These are phyloP conservation scores for Chrysemys picta DNA, from an alignment of 2,113 vertebrate species.

Conservation along the genomic window DNA sequence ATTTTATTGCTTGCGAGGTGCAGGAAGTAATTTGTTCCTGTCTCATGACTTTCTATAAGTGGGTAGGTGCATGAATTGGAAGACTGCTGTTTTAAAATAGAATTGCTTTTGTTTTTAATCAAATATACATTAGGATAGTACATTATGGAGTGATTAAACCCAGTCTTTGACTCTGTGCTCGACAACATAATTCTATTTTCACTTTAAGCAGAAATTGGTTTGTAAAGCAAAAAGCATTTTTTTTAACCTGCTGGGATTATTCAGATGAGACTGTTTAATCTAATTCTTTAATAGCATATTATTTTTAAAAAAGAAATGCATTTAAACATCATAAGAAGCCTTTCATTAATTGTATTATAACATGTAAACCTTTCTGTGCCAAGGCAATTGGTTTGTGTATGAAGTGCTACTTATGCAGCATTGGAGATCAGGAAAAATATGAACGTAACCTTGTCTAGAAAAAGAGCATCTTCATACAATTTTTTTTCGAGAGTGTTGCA, in stretches of 20 bases:
- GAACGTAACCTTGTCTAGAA: not conserved
- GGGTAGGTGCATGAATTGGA: accelerated
- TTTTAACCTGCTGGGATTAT: conserved; percentile 28
- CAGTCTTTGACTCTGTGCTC: not conserved
- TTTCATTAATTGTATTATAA: not conserved
- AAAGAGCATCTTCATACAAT: conserved; percentile 22
- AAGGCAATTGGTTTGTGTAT: not conserved
- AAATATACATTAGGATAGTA: not conserved
- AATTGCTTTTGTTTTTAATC: conserved; percentile 33
- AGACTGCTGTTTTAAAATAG: conserved; percentile 48
- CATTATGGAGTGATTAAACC: not conserved
- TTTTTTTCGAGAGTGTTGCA: not conserved
- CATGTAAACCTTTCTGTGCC: accelerated
- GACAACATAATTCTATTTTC: conserved; percentile 34
- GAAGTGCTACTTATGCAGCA: not conserved
- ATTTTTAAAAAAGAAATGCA: not conserved
- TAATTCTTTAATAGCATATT: not conserved
- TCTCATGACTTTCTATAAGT: not conserved
- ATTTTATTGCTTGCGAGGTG: not conserved
- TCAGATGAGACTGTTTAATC: not conserved
- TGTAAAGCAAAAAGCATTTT: conserved; percentile 47
- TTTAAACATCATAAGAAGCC: not conserved
- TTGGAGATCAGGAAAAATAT: not conserved
- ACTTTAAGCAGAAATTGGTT: conserved; percentile 31
- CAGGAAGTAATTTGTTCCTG: not conserved